A percentile compares a stretch with the other conserved stretches of the same genome.
These are phyloP conservation scores for Nowickia ferox DNA, from an alignment of 2,888 invertebrate species.

Conservation along the genomic window DNA sequence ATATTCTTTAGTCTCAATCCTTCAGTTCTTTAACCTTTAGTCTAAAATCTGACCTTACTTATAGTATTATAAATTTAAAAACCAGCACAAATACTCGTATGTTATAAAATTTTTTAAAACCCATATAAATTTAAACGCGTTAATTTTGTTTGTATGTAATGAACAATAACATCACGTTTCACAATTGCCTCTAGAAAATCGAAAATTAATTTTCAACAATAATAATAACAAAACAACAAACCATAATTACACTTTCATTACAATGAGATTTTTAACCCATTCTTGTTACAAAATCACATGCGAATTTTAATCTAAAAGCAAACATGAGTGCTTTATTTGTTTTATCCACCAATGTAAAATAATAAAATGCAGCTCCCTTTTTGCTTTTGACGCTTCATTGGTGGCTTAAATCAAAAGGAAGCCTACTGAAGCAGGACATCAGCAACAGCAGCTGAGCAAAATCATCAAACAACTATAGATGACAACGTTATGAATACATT, in stretches of 20 bases:
- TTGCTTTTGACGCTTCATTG: slow-evolving; percentile 62
- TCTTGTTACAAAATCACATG: background rate
- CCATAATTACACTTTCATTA: slow-evolving; percentile 59
- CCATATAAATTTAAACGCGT: background rate
- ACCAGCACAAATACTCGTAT: no score
- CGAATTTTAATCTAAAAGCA: slow-evolving; percentile 64
- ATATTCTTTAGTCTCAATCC: no score
- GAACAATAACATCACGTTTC: slow-evolving; percentile 10
- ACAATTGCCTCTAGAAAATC: slow-evolving; percentile 53
- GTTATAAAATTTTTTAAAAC: no score
- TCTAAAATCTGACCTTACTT: no score
- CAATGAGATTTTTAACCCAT: slow-evolving; percentile 46
- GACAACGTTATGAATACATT: slow-evolving; percentile 63
- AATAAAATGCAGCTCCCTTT: slow-evolving; percentile 27
- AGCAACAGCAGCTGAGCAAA: slow-evolving; percentile 49
- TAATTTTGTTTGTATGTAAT: slow-evolving; percentile 3
- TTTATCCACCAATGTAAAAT: slow-evolving; percentile 6
- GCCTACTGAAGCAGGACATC: slow-evolving; percentile 66
- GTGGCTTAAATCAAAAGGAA: slow-evolving; percentile 57
- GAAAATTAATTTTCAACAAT: slow-evolving; percentile 35
- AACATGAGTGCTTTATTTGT: slow-evolving; percentile 45
- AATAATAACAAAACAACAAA: slow-evolving; percentile 24
- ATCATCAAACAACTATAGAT: slow-evolving; percentile 68
- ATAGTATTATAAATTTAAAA: no score
- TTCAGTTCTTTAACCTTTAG: no score